A percentile compares a stretch with the other conserved stretches of the same genome.
Conservation (phyloP, 64 coral and sea anemone genomes). For the Pocillopora verrucosa region DNA sequence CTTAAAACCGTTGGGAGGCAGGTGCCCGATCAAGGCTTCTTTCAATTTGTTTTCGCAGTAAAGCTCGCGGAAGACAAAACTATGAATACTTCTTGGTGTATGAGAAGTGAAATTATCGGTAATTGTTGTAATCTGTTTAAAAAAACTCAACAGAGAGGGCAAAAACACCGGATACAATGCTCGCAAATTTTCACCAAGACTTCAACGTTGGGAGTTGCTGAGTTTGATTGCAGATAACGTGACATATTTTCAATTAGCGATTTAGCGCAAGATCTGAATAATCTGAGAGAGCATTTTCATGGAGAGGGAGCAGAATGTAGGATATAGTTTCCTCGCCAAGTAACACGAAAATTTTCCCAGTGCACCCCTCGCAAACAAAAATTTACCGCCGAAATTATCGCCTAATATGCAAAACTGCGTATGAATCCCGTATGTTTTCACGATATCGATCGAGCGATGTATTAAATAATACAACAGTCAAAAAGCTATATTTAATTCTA, state of each 20-base stretch:
- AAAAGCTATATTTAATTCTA: constrained; percentile 31
- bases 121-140: background rate
- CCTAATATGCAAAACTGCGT: background rate
- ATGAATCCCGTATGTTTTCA: constrained; percentile 16
- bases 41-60: constrained; percentile 13
- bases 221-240: constrained; percentile 44
- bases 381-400: constrained; percentile 20
- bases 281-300: background rate
- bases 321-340: background rate
- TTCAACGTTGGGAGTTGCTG: background rate
- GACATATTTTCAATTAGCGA: constrained; percentile 37
- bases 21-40: background rate
- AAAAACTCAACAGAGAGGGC: background rate
- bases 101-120: background rate
- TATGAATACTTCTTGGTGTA: background rate
- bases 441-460: constrained; percentile 11
- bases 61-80: background rate
- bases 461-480: constrained; percentile 41
- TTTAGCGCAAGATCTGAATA: constrained; percentile 4
- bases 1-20: constrained; percentile 26
- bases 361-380: background rate
- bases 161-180: background rate
- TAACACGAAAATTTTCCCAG: background rate
- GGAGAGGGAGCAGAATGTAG: constrained; percentile 5
- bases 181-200: background rate